Percentiles rank a stretch among this genome's conserved stretches.
These are phyloP conservation scores for Tokudaia tokunoshimensis DNA, from an alignment of 2,797 vertebrate genomes.

Conservation along the genomic window DNA sequence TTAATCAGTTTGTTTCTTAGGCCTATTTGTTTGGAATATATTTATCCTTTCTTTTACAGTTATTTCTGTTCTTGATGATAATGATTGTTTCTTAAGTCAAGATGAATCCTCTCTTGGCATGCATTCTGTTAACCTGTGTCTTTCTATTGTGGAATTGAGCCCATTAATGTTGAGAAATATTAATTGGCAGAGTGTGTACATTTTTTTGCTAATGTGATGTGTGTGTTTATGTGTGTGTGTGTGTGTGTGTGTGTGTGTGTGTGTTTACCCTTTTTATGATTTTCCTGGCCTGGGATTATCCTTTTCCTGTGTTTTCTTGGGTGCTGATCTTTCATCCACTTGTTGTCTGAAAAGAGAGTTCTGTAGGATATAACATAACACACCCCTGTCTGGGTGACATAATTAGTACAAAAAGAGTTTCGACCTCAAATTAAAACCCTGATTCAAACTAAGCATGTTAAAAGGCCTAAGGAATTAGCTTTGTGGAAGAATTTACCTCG, in stretches of 20 bases:
- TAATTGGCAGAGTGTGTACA: background rate
- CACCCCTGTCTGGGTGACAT: background rate
- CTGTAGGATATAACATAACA: no score
- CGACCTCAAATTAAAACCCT: background rate
- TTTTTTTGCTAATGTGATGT: background rate
- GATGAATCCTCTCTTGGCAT: background rate
- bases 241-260: background rate
- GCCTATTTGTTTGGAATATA: background rate
- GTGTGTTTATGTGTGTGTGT: background rate
- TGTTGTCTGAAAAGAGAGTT: background rate
- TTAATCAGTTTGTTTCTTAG: background rate
- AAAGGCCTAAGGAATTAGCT: background rate
- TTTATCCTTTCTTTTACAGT: background rate
- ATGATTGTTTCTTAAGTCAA: background rate
- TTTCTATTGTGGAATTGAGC: background rate
- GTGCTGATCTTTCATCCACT: background rate
- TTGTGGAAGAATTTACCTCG: background rate
- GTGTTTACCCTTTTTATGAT: background rate
- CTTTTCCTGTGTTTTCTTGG: background rate
- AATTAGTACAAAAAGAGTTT: background rate
- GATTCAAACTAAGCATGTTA: background rate
- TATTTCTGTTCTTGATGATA: background rate
- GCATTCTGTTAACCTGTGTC: background rate
- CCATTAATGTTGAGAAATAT: background rate
- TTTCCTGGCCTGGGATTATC: background rate